Evolutionary conservation across 2,888 invertebrate species (phyloP).

Genomic region (Norana najaformis): DNA sequence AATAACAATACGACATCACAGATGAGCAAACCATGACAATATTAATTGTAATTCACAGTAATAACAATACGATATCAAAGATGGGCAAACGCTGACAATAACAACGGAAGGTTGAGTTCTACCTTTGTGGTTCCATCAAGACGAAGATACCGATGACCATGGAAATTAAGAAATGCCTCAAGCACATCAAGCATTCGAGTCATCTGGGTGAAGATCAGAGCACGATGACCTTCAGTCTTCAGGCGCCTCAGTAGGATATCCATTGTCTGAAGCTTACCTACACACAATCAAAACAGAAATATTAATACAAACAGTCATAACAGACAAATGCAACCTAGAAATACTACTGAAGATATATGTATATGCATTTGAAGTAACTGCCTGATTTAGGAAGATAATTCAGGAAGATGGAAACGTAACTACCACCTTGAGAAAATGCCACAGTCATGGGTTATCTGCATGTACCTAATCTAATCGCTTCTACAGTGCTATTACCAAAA

Average conservation of each 20-base stretch:
- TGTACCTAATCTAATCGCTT: too few species aligned
- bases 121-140: slow-evolving; percentile 94
- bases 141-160: slow-evolving; percentile 88
- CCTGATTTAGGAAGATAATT: background rate
- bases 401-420: background rate
- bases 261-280: slow-evolving; percentile 85
- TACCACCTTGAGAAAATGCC: too few species aligned
- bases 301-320: slow-evolving; percentile 56
- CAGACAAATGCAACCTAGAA: background rate
- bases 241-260: slow-evolving; percentile 80
- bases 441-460: too few species aligned
- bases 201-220: slow-evolving; percentile 98
- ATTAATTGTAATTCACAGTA: too few species aligned
- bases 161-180: slow-evolving; percentile 93
- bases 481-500: too few species aligned
- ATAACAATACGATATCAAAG: background rate
- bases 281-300: background rate
- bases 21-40: background rate
- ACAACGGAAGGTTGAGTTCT: slow-evolving; percentile 73
- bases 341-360: too few species aligned
- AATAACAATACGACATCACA: background rate
- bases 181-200: slow-evolving; percentile 97
- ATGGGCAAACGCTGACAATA: slow-evolving; percentile 57
- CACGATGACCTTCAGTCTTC: slow-evolving; percentile 83
- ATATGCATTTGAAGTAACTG: background rate